Evolutionary conservation across 2,888 invertebrate genomes (phyloP).

Genomic region (Cephus pygmeus): DNA sequence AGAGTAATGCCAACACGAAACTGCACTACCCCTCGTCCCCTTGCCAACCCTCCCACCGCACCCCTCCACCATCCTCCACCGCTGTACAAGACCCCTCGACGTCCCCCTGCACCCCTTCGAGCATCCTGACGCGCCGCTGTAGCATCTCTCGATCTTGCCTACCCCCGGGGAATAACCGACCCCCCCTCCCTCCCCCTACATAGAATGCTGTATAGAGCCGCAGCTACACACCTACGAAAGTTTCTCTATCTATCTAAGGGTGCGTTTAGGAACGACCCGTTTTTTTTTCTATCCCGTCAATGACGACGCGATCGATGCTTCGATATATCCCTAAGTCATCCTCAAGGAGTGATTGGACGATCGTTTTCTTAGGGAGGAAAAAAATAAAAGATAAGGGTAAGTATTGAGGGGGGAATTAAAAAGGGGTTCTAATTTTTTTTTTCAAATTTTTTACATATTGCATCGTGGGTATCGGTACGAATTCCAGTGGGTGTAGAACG

Average conservation of each 20-base stretch:
- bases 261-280: not conserved
- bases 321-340: not conserved
- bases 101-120: constrained; percentile 1
- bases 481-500: not conserved
- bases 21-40: constrained; percentile 69
- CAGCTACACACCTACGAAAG: not conserved
- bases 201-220: not conserved
- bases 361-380: not conserved
- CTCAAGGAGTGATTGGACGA: not conserved
- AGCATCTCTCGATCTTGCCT: constrained; percentile 22
- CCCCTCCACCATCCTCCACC: constrained; percentile 28
- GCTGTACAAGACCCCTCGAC: not conserved
- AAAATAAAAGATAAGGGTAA: not conserved
- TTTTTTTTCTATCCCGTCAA: constrained; percentile 1
- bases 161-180: constrained; percentile 11
- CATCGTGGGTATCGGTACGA: not conserved
- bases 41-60: constrained; percentile 43
- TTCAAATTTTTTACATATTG: not conserved
- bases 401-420: not conserved
- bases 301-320: not conserved
- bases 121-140: not conserved
- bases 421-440: not conserved
- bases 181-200: too few relatives aligned
- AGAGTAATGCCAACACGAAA: constrained; percentile 76
- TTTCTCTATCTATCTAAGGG: constrained; percentile 1